phyloP scores from a whole-genome alignment of 2,797 vertebrate genomes.

The Pipistrellus pygmaeus region DNA sequence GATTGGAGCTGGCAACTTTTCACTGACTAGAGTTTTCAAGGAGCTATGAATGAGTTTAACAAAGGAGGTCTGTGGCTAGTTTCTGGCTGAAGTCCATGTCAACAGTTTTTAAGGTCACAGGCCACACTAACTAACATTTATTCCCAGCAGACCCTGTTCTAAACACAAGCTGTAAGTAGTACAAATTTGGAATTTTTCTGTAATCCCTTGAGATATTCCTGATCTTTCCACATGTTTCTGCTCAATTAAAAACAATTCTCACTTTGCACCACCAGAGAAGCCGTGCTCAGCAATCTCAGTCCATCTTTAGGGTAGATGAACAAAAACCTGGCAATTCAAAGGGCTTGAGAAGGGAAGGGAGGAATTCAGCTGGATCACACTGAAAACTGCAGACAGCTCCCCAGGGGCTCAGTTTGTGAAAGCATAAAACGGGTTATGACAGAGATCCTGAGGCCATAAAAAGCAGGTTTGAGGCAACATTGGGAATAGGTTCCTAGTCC shows the following conservation, averaged over 20 bases:
- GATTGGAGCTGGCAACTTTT: slow-evolving; percentile 96
- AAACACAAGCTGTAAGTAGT: slow-evolving; percentile 97
- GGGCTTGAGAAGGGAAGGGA: slow-evolving; percentile 84
- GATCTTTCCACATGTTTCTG: slow-evolving; percentile 99
- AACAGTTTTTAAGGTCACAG: slow-evolving; percentile 98
- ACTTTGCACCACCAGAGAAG: slow-evolving; percentile 94
- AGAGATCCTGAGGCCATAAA: slow-evolving; percentile 82
- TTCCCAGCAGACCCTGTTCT: slow-evolving; percentile 98
- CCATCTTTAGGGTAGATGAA: slow-evolving; percentile 88
- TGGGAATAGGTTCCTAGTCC: slow-evolving; percentile 68
- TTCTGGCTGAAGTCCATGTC: slow-evolving; percentile 98
- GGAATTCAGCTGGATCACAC: slow-evolving; percentile 87
- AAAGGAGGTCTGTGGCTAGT: slow-evolving; percentile 99
- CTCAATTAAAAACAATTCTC: slow-evolving; percentile 99
- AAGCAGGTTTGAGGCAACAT: slow-evolving; percentile 77
- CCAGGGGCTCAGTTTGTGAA: slow-evolving; percentile 87
- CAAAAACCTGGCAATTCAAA: slow-evolving; percentile 88
- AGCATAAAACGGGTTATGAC: slow-evolving; percentile 83
- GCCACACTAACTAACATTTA: slow-evolving; percentile 99
- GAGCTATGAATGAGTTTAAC: slow-evolving; percentile 99
- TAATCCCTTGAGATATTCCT: slow-evolving; percentile 99
- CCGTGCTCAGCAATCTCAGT: slow-evolving; percentile 86
- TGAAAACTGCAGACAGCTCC: slow-evolving; percentile 88
- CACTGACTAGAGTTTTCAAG: slow-evolving; percentile 94
- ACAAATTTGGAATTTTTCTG: slow-evolving; percentile 97